Evolutionary conservation across 1,140 invertebrate species (phyloP).

Genomic region (Drosophila takahashii): DNA sequence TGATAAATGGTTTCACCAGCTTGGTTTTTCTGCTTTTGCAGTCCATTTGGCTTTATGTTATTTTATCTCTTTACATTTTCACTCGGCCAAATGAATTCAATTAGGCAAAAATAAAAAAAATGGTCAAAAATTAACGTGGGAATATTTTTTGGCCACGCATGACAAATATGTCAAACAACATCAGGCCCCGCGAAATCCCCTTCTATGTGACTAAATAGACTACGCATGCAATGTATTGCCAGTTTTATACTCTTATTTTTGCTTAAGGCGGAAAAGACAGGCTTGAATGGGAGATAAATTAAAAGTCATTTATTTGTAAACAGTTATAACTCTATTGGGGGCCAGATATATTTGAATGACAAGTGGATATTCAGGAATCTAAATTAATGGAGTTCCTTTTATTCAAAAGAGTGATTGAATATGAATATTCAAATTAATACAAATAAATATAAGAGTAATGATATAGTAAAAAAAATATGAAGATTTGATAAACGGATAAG

Average conservation of each 20-base stretch:
- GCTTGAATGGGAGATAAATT: constrained; percentile 21
- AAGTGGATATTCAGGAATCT: constrained; percentile 10
- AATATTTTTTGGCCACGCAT: constrained; percentile 65
- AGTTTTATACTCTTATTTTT: constrained; percentile 10
- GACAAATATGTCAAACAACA: constrained; percentile 57
- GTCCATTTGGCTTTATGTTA: constrained; percentile 31
- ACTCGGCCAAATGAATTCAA: constrained; percentile 72
- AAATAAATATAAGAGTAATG: background rate
- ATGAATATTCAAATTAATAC: background rate
- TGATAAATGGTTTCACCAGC: constrained; percentile 64
- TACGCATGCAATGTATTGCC: constrained; percentile 53
- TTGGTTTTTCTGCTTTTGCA: constrained; percentile 18
- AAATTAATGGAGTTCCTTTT: too few relatives aligned
- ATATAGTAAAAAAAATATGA: too few relatives aligned
- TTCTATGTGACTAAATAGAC: constrained; percentile 50
- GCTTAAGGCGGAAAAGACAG: constrained; percentile 22
- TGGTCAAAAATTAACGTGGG: constrained; percentile 65
- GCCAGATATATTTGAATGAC: background rate
- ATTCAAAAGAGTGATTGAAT: background rate
- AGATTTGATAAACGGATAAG: too few relatives aligned
- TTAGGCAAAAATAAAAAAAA: constrained; percentile 44
- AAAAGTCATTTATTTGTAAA: constrained; percentile 34
- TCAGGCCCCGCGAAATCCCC: background rate
- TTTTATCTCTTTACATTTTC: constrained; percentile 60
- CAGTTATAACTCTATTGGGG: constrained; percentile 33